Conservation (phyloP, 2,113 vertebrate genomes). For the Strix aluco region DNA sequence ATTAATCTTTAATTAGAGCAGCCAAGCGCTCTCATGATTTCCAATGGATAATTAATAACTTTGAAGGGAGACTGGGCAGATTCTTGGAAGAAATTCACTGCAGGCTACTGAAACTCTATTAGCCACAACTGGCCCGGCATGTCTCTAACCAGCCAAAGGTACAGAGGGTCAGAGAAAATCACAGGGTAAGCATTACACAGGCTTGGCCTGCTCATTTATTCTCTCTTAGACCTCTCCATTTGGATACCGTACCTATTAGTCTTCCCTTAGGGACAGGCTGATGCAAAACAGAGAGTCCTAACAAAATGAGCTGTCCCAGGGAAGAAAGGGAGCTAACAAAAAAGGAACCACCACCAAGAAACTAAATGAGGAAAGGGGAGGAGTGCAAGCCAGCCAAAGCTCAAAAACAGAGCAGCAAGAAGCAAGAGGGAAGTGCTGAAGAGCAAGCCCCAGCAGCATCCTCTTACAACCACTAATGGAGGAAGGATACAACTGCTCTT, state of each 20-base stretch:
- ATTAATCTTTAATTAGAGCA: neutral
- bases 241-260: neutral
- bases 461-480: neutral
- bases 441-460: neutral
- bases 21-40: neutral
- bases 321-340: neutral
- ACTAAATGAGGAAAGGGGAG: neutral
- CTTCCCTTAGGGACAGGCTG: neutral
- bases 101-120: neutral
- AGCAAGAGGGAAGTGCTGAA: neutral
- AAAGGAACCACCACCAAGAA: neutral
- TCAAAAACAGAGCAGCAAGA: neutral
- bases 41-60: neutral
- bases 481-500: neutral
- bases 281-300: neutral
- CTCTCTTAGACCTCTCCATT: neutral
- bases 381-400: neutral
- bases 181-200: rapidly evolving
- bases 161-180: neutral
- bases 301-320: neutral
- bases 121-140: neutral
- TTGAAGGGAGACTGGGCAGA: neutral
- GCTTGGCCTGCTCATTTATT: neutral
- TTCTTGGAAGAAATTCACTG: neutral
- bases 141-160: neutral